Conservation (phyloP, 2,888 invertebrate genomes). For the Leucophenga montana region DNA sequence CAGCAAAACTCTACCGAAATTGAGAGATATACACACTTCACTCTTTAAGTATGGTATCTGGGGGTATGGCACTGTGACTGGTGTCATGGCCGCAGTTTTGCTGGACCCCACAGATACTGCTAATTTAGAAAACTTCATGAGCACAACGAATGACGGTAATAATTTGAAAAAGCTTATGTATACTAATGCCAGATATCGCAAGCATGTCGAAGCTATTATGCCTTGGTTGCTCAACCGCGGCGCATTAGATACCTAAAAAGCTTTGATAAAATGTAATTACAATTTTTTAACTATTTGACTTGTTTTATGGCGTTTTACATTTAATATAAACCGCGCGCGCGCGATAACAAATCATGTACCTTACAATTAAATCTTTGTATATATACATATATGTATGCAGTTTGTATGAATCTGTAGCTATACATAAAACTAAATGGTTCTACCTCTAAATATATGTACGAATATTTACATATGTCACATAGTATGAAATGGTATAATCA, state of each 20-base stretch:
- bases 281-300: too few relatives aligned
- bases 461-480: too few relatives aligned
- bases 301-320: too few relatives aligned
- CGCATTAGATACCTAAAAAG: conserved; percentile 37
- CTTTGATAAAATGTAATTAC: not conserved
- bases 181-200: conserved; percentile 51
- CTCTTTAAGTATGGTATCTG: conserved; percentile 57
- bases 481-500: too few relatives aligned
- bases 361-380: too few relatives aligned
- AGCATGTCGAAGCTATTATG: conserved; percentile 53
- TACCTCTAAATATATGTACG: too few relatives aligned
- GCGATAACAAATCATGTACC: too few relatives aligned
- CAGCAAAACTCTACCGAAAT: conserved; percentile 56
- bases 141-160: conserved; percentile 27
- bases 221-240: conserved; percentile 61
- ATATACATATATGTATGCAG: too few relatives aligned
- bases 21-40: conserved; percentile 59
- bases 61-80: conserved; percentile 42
- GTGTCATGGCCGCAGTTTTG: conserved; percentile 39
- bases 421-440: too few relatives aligned
- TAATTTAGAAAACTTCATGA: conserved; percentile 37
- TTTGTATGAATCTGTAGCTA: too few relatives aligned
- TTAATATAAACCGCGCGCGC: too few relatives aligned
- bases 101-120: conserved; percentile 40
- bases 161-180: conserved; percentile 38